Evolutionary conservation across 2,797 vertebrate genomes (phyloP).

Genomic region (Manis crassicaudata): DNA sequence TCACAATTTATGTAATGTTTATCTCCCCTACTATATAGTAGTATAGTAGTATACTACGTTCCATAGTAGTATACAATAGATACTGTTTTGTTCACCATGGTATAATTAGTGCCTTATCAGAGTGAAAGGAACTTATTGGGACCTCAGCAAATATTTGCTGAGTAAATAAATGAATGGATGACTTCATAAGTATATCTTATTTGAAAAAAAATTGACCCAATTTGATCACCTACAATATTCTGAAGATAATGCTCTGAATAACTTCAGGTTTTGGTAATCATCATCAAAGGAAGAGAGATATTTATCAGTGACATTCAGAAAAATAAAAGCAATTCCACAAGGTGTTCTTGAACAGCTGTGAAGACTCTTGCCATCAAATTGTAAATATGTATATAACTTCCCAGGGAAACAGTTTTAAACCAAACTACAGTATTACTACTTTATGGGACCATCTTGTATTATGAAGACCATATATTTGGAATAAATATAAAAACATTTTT

Average conservation of each 20-base stretch:
- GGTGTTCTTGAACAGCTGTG: background rate
- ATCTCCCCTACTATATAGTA: background rate
- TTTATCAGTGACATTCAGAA: background rate
- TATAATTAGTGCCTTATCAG: background rate
- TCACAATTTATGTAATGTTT: background rate
- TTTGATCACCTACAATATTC: slow-evolving; percentile 1
- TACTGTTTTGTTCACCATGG: background rate
- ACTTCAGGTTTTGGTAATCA: slow-evolving; percentile 8
- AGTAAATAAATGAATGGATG: slow-evolving; percentile 44
- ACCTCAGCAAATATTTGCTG: background rate
- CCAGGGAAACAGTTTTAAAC: background rate
- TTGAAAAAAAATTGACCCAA: slow-evolving; percentile 18
- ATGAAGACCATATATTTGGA: background rate
- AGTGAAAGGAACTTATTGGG: background rate
- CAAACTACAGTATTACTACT: background rate
- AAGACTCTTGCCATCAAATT: background rate
- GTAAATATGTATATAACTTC: background rate
- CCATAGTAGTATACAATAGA: background rate
- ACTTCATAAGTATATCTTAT: background rate
- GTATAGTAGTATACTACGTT: background rate
- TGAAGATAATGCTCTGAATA: slow-evolving; percentile 16
- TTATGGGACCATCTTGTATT: background rate
- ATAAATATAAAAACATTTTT: slow-evolving; percentile 21
- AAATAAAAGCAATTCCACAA: slow-evolving; percentile 43
- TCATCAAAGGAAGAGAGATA: slow-evolving; percentile 38